Evolutionary conservation across 2,113 vertebrate genomes (phyloP).

Genomic region (Pardalotus punctatus): DNA sequence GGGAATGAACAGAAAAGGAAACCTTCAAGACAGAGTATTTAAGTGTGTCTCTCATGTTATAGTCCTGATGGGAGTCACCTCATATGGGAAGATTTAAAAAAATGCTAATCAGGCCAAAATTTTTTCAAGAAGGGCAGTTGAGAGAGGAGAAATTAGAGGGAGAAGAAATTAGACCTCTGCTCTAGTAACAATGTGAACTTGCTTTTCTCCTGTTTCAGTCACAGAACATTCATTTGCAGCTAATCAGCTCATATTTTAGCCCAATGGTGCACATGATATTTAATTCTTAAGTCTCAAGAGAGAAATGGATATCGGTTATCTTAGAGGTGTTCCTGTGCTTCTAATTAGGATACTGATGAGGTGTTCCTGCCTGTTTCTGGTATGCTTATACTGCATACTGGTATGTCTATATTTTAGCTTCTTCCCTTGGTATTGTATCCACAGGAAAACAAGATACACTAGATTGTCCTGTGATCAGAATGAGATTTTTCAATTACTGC

Average conservation of each 20-base stretch:
- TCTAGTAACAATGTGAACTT: not conserved
- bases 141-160: not conserved
- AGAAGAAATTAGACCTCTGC: conserved; percentile 37
- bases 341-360: not conserved
- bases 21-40: not conserved
- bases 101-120: conserved; percentile 37
- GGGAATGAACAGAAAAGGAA: not conserved
- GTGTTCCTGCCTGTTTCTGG: not conserved
- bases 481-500: not conserved
- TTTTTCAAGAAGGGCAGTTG: conserved; percentile 12
- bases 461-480: not conserved
- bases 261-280: not conserved
- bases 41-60: not conserved
- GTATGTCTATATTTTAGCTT: not conserved
- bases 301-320: not conserved
- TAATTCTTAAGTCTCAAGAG: conserved; percentile 16
- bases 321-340: not conserved
- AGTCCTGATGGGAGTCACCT: not conserved
- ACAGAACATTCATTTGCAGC: not conserved
- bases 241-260: conserved; percentile 29
- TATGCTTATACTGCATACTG: not conserved
- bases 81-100: not conserved
- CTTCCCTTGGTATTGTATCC: not conserved
- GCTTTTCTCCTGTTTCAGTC: not conserved
- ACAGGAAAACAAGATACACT: not conserved